Percentiles rank a stretch among this genome's conserved stretches.
These are phyloP conservation scores for Rhizomys pruinosus DNA, from an alignment of 2,113 vertebrate genomes.

Conservation along the genomic window DNA sequence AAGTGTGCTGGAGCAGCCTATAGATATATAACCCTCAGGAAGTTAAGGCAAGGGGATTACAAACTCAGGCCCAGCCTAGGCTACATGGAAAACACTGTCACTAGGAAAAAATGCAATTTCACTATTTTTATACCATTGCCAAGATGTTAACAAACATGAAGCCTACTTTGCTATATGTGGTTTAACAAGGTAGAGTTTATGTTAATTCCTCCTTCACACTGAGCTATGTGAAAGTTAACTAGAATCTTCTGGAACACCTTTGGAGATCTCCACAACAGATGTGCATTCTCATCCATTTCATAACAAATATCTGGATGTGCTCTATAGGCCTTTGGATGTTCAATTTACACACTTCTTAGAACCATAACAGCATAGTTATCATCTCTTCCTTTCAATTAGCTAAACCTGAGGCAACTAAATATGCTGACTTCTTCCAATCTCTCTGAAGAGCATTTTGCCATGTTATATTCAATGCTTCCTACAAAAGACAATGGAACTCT, in stretches of 20 bases:
- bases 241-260: conserved; percentile 89
- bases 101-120: not conserved
- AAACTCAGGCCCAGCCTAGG: not conserved
- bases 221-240: conserved; percentile 86
- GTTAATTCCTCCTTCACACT: conserved; percentile 81
- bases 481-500: not conserved
- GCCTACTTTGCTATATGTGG: not conserved
- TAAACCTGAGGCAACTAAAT: not conserved
- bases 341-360: conserved; percentile 92
- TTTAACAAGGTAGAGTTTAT: not conserved
- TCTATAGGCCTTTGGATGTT: conserved; percentile 87
- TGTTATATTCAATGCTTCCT: not conserved
- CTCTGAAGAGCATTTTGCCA: conserved; percentile 26
- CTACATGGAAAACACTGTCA: not conserved
- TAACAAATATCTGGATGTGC: conserved; percentile 89
- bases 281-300: conserved; percentile 88
- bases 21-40: not conserved
- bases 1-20: not conserved
- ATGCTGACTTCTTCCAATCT: not conserved
- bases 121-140: not conserved
- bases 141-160: not conserved
- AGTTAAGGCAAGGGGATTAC: not conserved
- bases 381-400: not conserved
- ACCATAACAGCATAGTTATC: conserved; percentile 86
- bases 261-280: conserved; percentile 87